Conservation (phyloP, 2,113 vertebrate genomes). For the Cathartes aura region DNA sequence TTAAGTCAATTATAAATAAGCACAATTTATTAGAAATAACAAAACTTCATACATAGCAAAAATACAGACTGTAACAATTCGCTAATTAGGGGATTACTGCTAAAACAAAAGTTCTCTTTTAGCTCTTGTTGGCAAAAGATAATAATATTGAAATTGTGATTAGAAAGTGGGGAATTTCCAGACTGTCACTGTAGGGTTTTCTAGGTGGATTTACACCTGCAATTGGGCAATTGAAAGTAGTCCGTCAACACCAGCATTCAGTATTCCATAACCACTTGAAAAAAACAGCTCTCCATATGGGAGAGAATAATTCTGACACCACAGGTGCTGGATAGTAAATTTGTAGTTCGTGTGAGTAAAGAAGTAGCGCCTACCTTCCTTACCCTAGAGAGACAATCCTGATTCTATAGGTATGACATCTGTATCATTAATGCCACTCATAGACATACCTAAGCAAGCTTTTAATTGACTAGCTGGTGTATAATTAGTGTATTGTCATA, state of each 20-base stretch:
- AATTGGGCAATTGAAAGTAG: neutral
- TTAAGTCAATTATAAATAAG: conserved; percentile 1
- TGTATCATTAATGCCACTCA: neutral
- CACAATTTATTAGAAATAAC: neutral
- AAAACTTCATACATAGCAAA: neutral
- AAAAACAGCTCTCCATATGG: neutral
- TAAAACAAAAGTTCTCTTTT: conserved; percentile 21
- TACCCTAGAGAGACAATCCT: neutral
- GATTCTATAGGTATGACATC: neutral
- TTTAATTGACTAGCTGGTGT: neutral
- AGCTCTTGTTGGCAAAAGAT: neutral
- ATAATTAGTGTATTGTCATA: neutral
- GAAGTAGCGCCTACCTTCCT: neutral
- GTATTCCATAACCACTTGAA: neutral
- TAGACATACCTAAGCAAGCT: neutral
- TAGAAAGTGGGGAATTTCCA: neutral
- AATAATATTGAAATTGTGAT: neutral
- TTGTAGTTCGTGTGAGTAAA: neutral
- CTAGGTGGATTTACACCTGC: neutral
- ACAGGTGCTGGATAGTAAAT: neutral
- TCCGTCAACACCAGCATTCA: neutral
- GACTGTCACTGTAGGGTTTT: neutral
- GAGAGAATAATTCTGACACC: neutral
- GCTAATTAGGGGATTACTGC: neutral
- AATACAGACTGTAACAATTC: neutral